Base-by-base conservation (phyloP, 2,888 invertebrate genomes). In the Eubasilissa splendida region DNA sequence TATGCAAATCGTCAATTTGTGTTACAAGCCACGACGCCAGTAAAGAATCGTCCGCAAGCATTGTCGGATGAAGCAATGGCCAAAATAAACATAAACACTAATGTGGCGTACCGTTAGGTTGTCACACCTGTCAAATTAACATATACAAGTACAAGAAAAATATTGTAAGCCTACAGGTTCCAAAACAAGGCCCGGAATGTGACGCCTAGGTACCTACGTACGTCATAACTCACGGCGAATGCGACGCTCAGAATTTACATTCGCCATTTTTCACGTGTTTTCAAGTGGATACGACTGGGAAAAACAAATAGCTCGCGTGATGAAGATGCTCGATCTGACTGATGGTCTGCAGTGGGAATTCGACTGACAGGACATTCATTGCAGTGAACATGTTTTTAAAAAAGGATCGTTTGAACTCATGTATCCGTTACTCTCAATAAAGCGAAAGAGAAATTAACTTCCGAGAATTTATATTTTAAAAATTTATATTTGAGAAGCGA, bases 91-190 rank as follows among this genome's bases (percentile, higher is more conserved):
- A 63, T 76, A 60, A 53, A 63, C 22, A 5, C 22, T 56, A 63
- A 58, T 76, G 11, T 31, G 12, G 8, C 33, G 12, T 58, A 66
- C 79, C 79, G 79, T 79, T 79, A 79, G 66, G 59, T 63, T 75
- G 79, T 52, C 59, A 63, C 68, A 70, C 68, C 76, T 70, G 68
- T 76, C 76, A 65, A 75, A 79, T 79, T 68, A 76, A 63, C 76
- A 76, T 22, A 31, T n/a, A 54, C 65, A n/a, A 74, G 74, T 53
- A 31, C 14, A 68, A 42, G 14, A 68, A 58, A 58, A 58, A 58
- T 58, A 58, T 11, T 58, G 42, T 42, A 42, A 42, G 42, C 42
- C 42, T 42, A 42, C 42, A 42, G 42, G 42, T 42, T 60, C 60
- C 60, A 7, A 60, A 60, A 60, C 14, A n/a, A 42, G 42, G 42